A percentile compares a stretch with the other conserved stretches of the same genome.
Conservation (phyloP, 2,797 vertebrate species). For the Paramormyrops hopkinsi region DNA sequence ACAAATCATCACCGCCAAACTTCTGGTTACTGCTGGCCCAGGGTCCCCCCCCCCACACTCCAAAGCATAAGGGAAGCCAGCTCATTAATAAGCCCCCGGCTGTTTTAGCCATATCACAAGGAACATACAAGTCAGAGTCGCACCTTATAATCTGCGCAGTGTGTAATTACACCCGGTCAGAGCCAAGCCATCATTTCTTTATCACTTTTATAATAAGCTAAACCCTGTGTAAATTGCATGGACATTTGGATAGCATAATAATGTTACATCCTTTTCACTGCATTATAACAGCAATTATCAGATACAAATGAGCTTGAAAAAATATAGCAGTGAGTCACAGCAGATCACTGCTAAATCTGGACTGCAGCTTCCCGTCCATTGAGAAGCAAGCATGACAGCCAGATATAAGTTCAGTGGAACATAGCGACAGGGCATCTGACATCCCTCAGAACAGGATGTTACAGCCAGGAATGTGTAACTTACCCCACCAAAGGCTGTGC, state of each 20-base stretch:
- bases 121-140: neutral
- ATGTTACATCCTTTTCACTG: neutral
- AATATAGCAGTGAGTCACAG: neutral
- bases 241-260: neutral
- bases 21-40: neutral
- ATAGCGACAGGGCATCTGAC: neutral
- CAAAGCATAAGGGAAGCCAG: neutral
- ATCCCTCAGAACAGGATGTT: neutral
- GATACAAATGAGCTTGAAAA: neutral
- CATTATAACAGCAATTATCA: constrained; percentile 1
- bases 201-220: neutral
- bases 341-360: neutral
- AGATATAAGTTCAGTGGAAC: neutral
- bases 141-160: neutral
- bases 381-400: neutral
- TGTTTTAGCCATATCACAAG: neutral
- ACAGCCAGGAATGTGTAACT: neutral
- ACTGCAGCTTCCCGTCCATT: neutral
- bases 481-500: neutral
- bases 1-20: neutral
- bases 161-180: neutral
- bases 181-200: neutral
- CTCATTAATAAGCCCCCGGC: neutral
- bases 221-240: neutral
- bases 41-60: neutral